Conservation (phyloP, 2,888 invertebrate species). For the Microctonus brassicae region DNA sequence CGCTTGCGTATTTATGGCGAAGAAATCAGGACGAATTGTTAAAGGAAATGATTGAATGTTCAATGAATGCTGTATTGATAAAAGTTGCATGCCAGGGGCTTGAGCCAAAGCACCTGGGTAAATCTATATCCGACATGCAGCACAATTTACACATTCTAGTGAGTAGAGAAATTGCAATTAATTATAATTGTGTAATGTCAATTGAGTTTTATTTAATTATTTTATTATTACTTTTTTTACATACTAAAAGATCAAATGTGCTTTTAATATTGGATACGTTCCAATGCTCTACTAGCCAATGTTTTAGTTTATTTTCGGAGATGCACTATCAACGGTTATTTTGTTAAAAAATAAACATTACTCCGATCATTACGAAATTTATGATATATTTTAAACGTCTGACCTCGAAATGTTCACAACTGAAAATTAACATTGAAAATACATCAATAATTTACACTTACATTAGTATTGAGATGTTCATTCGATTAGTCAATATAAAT, state of each 20-base stretch:
- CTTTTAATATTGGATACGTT: constrained; percentile 47
- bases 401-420: neutral
- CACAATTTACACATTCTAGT: constrained; percentile 89
- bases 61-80: constrained; percentile 93
- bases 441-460: neutral
- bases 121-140: constrained; percentile 86
- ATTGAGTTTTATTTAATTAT: constrained; percentile 20
- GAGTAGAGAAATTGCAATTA: constrained; percentile 51
- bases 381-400: constrained; percentile 9
- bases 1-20: constrained; percentile 96
- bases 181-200: constrained; percentile 12
- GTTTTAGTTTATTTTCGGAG: constrained; percentile 54
- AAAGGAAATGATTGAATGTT: constrained; percentile 95
- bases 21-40: constrained; percentile 94
- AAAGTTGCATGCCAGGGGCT: constrained; percentile 97
- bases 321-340: constrained; percentile 47
- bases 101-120: constrained; percentile 90
- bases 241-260: constrained; percentile 35
- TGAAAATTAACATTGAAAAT: constrained; percentile 15
- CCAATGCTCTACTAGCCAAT: constrained; percentile 43
- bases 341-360: constrained; percentile 30
- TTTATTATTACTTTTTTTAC: constrained; percentile 30
- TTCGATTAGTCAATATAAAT: neutral
- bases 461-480: neutral
- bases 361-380: constrained; percentile 8